phyloP scores from a whole-genome alignment of 1,140 invertebrate genomes.

The Papilio polytes region DNA sequence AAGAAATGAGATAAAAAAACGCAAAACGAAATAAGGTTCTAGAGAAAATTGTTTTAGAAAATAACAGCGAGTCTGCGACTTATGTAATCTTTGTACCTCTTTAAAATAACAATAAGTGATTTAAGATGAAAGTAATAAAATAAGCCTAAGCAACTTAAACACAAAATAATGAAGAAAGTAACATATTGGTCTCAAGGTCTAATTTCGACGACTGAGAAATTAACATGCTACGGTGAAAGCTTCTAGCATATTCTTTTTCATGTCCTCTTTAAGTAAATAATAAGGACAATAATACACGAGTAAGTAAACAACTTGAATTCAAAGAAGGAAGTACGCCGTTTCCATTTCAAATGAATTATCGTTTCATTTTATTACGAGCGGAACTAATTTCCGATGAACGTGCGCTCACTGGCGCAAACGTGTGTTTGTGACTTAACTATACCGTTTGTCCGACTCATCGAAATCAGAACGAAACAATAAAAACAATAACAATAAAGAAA shows the following conservation, averaged over 20 bases:
- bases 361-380: constrained; percentile 28
- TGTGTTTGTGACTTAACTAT: constrained; percentile 20
- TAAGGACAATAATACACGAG: background rate
- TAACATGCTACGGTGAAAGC: too few species aligned
- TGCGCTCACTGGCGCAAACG: background rate
- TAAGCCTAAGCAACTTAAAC: background rate
- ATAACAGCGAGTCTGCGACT: constrained; percentile 1
- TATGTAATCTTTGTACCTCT: background rate
- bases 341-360: background rate
- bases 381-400: background rate
- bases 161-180: background rate
- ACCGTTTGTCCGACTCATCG: background rate
- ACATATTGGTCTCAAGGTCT: too few species aligned
- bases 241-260: too few species aligned
- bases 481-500: constrained; percentile 32
- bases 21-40: constrained; percentile 19
- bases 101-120: background rate
- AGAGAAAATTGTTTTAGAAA: constrained; percentile 18
- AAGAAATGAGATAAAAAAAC: constrained; percentile 10
- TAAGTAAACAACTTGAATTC: background rate
- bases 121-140: background rate
- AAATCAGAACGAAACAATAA: constrained; percentile 33
- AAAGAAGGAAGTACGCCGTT: background rate
- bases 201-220: too few species aligned
- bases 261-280: too few species aligned